Evolutionary conservation across 2,113 vertebrate species (phyloP).

Genomic region (Periophthalmus modestus): DNA sequence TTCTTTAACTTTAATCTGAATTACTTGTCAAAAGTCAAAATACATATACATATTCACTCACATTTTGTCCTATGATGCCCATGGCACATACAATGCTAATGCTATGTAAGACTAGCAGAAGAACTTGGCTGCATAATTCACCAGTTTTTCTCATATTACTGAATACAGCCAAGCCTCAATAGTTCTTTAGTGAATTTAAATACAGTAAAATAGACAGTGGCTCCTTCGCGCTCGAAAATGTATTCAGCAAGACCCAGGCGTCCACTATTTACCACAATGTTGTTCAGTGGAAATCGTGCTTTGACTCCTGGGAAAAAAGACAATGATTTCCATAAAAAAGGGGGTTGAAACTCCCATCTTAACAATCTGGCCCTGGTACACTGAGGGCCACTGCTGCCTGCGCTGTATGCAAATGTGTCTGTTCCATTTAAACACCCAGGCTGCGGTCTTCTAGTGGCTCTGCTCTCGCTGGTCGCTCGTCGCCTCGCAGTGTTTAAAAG

Average conservation of each 20-base stretch:
- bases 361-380: conserved; percentile 35
- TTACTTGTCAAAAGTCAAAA: no score
- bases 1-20: no score
- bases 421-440: conserved; percentile 45
- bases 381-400: conserved; percentile 28
- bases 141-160: not conserved
- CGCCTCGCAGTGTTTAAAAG: conserved; percentile 14
- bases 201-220: conserved; percentile 4
- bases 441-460: conserved; percentile 42
- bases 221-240: conserved; percentile 2
- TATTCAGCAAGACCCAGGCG: conserved; percentile 22
- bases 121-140: not conserved
- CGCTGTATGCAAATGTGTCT: conserved; percentile 62
- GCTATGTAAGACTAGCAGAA: no score
- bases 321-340: conserved; percentile 57
- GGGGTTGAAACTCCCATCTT: conserved; percentile 36
- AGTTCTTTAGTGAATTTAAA: conserved; percentile 14
- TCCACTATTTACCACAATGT: conserved; percentile 32
- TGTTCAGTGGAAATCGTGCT: conserved; percentile 34
- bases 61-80: no score
- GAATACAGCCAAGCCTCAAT: not conserved
- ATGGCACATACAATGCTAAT: no score
- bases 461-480: conserved; percentile 36
- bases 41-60: no score
- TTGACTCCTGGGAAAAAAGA: conserved; percentile 35